Conservation (phyloP, 1,140 invertebrate species). For the Scaptomyza pallida region DNA sequence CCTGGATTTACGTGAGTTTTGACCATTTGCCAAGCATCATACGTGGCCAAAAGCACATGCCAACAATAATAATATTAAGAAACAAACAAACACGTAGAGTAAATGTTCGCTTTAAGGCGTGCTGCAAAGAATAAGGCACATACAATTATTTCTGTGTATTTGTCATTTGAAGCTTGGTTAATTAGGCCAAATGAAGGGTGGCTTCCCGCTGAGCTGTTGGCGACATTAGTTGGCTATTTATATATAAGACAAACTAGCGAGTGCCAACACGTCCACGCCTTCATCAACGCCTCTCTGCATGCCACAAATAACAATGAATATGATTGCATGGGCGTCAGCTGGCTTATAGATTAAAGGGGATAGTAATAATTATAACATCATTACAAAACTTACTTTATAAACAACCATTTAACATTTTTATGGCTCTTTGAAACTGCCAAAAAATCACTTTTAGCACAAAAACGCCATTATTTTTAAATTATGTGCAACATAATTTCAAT, state of each 20-base stretch:
- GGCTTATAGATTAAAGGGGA: neutral
- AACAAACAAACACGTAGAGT: neutral
- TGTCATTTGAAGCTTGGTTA: conserved; percentile 42
- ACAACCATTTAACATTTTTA: neutral
- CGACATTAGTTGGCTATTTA: conserved; percentile 22
- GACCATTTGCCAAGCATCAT: conserved; percentile 3
- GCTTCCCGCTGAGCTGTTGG: conserved; percentile 31
- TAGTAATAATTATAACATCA: neutral
- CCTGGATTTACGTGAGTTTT: neutral
- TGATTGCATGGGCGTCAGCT: neutral
- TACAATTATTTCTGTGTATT: conserved; percentile 2
- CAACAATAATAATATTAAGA: neutral
- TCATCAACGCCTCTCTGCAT: neutral
- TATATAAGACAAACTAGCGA: conserved; percentile 23
- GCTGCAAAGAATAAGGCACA: no score
- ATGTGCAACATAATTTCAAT: neutral
- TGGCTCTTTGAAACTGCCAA: neutral
- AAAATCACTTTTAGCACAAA: no score
- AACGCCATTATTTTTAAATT: no score
- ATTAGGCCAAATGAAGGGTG: conserved; percentile 52
- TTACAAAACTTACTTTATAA: neutral
- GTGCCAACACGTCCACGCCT: neutral
- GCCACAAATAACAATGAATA: conserved; percentile 28
- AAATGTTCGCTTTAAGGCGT: neutral
- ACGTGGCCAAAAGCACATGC: conserved; percentile 16